These are phyloP conservation scores for Epirrita christyi DNA, from an alignment of 2,888 invertebrate genomes.

Conservation along the genomic window DNA sequence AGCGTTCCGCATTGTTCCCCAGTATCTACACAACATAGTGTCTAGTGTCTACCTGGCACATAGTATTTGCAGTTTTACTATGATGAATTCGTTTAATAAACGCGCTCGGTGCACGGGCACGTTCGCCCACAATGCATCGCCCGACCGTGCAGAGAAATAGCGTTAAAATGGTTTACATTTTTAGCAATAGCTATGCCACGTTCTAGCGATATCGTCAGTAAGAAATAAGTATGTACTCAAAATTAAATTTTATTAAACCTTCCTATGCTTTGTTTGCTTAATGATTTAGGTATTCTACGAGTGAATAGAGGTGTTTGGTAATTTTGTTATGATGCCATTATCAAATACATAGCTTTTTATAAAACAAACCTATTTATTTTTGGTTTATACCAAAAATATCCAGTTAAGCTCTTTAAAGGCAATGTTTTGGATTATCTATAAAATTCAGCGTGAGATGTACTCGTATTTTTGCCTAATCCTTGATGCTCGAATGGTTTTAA, in stretches of 20 bases:
- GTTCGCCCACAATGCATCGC: conserved; percentile 46
- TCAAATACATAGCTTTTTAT: too few species aligned
- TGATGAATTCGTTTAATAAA: conserved; percentile 70
- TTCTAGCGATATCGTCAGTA: conserved; percentile 8
- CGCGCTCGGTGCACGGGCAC: conserved; percentile 46
- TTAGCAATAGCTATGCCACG: conserved; percentile 35
- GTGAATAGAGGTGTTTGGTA: too few species aligned
- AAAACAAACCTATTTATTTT: too few species aligned
- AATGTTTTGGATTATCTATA: conserved; percentile 10
- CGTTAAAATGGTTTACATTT: conserved; percentile 42
- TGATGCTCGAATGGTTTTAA: conserved; percentile 7
- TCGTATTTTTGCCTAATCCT: conserved; percentile 10
- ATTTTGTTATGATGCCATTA: too few species aligned
- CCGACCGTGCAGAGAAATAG: conserved; percentile 41
- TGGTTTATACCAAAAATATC: too few species aligned
- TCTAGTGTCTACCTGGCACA: conserved; percentile 14
- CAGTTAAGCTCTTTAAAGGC: not conserved
- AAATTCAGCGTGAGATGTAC: conserved; percentile 6
- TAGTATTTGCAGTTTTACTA: conserved; percentile 33
- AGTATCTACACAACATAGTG: not conserved
- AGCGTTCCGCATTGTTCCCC: conserved; percentile 9
- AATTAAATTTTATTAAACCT: conserved; percentile 5
- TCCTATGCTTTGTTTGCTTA: not conserved
- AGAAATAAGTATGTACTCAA: not conserved
- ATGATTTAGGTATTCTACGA: not conserved